Evolutionary conservation across 2,888 invertebrate species (phyloP).

Genomic region (Stegophylla sp.): DNA sequence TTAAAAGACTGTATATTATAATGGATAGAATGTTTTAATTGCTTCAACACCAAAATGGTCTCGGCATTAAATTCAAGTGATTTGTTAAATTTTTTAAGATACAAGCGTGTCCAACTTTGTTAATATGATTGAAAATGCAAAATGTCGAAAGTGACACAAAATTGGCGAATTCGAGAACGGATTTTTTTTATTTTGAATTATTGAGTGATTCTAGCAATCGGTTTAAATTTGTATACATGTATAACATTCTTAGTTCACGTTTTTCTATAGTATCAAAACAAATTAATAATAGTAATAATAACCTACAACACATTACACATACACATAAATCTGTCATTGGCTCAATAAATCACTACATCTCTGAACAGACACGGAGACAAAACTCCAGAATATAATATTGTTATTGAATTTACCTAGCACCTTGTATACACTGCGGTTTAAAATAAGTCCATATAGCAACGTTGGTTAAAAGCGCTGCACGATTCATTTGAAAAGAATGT

Average conservation of each 20-base stretch:
- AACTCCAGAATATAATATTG: too few relatives aligned
- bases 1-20: not conserved
- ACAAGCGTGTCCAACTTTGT: not conserved
- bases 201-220: not conserved
- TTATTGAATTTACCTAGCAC: too few relatives aligned
- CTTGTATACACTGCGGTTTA: too few relatives aligned
- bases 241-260: not conserved
- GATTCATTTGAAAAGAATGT: too few relatives aligned
- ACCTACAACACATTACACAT: not conserved
- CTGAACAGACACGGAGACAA: too few relatives aligned
- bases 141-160: not conserved
- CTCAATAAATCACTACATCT: too few relatives aligned
- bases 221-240: not conserved
- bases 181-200: not conserved
- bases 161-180: not conserved
- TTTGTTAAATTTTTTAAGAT: slow-evolving; percentile 37
- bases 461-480: too few relatives aligned
- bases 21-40: not conserved
- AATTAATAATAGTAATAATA: not conserved
- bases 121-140: not conserved
- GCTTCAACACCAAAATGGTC: slow-evolving; percentile 35
- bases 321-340: too few relatives aligned
- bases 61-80: slow-evolving; percentile 10
- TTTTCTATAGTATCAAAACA: not conserved
- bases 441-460: too few relatives aligned